These are phyloP conservation scores for Amblyraja radiata DNA, from an alignment of 2,797 vertebrate genomes.

Conservation along the genomic window DNA sequence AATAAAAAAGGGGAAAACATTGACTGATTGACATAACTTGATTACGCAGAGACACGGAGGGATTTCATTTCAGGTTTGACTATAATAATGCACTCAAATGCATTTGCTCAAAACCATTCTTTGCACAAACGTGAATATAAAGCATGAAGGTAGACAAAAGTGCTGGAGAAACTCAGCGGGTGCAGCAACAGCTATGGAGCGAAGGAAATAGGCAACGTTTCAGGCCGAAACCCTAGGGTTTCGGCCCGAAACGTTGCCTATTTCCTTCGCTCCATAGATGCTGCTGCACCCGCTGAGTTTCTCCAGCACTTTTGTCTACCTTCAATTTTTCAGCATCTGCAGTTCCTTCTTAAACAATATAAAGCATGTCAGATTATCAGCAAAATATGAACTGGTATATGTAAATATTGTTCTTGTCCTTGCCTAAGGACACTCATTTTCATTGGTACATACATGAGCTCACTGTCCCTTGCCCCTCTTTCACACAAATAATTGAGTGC, in stretches of 20 bases:
- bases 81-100: not conserved
- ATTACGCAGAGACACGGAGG: not conserved
- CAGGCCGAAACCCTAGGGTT: no score
- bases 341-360: no score
- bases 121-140: not conserved
- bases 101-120: not conserved
- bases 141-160: no score
- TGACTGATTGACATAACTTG: not conserved
- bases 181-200: no score
- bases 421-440: not conserved
- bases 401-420: not conserved
- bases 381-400: not conserved
- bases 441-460: not conserved
- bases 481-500: not conserved
- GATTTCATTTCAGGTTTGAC: not conserved
- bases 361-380: not conserved
- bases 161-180: no score
- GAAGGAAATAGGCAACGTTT: no score
- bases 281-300: no score
- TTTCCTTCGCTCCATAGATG: no score
- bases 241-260: no score
- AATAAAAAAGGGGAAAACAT: not conserved
- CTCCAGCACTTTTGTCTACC: no score
- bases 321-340: no score
- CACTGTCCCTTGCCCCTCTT: not conserved